Percentiles rank a stretch among this genome's conserved stretches.
These are phyloP conservation scores for Etheostoma perlongum DNA, from an alignment of 2,797 vertebrate species.

Conservation along the genomic window DNA sequence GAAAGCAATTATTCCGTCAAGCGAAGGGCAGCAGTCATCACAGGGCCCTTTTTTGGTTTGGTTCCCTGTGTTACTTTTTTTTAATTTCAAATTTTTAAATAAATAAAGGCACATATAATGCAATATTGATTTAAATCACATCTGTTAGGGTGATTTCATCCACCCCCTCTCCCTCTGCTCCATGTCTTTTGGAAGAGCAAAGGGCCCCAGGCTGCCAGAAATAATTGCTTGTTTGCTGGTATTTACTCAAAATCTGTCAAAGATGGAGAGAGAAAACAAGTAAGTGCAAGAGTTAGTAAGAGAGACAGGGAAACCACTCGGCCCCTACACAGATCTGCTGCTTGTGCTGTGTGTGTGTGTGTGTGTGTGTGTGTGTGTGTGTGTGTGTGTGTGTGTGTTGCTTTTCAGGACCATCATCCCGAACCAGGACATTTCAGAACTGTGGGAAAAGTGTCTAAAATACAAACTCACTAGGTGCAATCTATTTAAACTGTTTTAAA, in stretches of 20 bases:
- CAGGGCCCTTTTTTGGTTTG: conserved; percentile 67
- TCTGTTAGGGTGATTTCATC: conserved; percentile 87
- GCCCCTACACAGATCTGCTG: conserved; percentile 50
- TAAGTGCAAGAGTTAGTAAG: conserved; percentile 49
- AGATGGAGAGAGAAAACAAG: conserved; percentile 61
- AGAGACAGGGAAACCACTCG: conserved; percentile 43
- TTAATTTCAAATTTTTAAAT: conserved; percentile 47
- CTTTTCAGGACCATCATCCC: neutral
- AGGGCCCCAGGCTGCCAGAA: conserved; percentile 82
- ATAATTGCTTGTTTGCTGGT: conserved; percentile 88
- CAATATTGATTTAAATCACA: conserved; percentile 89
- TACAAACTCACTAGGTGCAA: neutral
- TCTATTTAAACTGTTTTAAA: neutral
- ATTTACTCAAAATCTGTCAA: conserved; percentile 86
- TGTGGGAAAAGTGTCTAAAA: neutral
- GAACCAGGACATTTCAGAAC: neutral
- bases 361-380: conserved; percentile 3
- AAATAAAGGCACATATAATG: conserved; percentile 83
- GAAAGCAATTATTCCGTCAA: conserved; percentile 84
- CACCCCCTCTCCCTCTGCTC: conserved; percentile 79
- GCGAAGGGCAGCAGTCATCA: conserved; percentile 76
- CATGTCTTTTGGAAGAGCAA: conserved; percentile 80
- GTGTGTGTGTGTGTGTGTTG: neutral
- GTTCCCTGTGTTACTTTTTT: conserved; percentile 67
- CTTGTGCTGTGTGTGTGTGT: conserved; percentile 9